Conservation (phyloP, 2,797 vertebrate species). For the Phalloptychus januarius region DNA sequence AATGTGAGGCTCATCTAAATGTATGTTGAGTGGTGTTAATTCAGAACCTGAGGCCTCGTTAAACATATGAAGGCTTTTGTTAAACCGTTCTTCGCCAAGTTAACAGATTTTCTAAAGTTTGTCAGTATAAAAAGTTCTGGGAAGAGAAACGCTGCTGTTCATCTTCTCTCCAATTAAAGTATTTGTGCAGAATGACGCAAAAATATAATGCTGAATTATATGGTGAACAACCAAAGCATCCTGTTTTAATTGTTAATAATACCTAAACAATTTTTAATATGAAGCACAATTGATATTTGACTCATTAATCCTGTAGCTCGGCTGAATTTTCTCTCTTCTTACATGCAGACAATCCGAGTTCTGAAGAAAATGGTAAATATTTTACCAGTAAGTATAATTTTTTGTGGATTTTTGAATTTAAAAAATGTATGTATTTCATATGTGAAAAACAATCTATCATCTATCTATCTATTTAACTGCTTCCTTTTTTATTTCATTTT, state of each 20-base stretch:
- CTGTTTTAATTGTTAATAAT: not conserved
- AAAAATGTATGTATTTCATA: not conserved
- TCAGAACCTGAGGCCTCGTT: slow-evolving; percentile 42
- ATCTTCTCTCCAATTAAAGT: not conserved
- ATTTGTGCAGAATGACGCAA: not conserved
- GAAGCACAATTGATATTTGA: not conserved
- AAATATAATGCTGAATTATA: not conserved
- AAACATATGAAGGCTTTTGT: slow-evolving; percentile 32
- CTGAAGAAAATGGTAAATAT: slow-evolving; percentile 85
- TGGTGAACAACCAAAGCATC: not conserved
- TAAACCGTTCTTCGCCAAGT: slow-evolving; percentile 26
- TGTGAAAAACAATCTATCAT: not conserved
- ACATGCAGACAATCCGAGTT: slow-evolving; percentile 88
- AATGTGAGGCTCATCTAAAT: slow-evolving; percentile 37
- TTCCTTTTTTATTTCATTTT: slow-evolving; percentile 18
- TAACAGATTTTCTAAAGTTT: slow-evolving; percentile 22
- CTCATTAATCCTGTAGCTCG: not conserved
- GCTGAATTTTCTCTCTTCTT: slow-evolving; percentile 16
- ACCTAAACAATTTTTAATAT: not conserved
- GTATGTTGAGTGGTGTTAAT: slow-evolving; percentile 32
- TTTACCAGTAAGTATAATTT: slow-evolving; percentile 84
- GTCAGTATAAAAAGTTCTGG: not conserved
- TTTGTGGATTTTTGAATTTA: slow-evolving; percentile 1
- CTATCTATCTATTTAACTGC: not conserved
- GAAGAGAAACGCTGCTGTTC: not conserved